A percentile compares a stretch with the other conserved stretches of the same genome.
These are phyloP conservation scores for Leptodactylus fuscus DNA, from an alignment of 2,113 vertebrate species.

Conservation along the genomic window DNA sequence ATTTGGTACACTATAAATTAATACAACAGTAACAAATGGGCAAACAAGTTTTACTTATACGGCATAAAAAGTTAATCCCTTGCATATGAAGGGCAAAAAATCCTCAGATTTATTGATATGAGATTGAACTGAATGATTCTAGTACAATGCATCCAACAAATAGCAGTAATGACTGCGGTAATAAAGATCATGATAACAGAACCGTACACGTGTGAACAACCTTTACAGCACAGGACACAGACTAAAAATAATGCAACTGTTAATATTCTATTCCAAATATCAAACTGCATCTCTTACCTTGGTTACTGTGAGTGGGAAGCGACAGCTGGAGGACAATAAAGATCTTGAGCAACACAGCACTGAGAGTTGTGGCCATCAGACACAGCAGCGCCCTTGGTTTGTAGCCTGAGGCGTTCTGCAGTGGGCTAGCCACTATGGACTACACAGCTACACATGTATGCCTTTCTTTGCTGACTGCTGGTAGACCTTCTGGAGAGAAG, in stretches of 20 bases:
- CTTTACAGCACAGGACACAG: neutral
- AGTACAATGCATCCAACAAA: too few species aligned
- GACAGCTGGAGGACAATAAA: neutral
- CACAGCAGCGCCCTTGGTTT: neutral
- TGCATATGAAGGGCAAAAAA: too few species aligned
- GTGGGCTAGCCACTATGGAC: neutral
- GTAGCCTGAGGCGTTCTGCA: neutral
- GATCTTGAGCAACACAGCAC: neutral
- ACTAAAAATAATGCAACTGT: neutral
- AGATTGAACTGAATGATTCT: too few species aligned
- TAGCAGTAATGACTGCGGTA: neutral
- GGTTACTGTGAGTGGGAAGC: neutral
- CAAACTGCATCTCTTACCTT: neutral
- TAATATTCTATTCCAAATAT: neutral
- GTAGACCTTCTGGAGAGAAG: neutral
- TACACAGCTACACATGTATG: neutral
- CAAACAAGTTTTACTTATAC: too few species aligned
- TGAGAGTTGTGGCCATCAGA: constrained; percentile 26
- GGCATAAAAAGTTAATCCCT: too few species aligned
- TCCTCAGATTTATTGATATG: too few species aligned
- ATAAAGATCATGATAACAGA: neutral
- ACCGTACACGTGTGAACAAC: neutral
- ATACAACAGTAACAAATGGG: too few species aligned
- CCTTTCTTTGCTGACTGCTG: neutral
- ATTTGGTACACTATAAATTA: too few species aligned